Percentiles rank a stretch among this genome's conserved stretches.
These are phyloP conservation scores for Macropis europaea DNA, from an alignment of 2,888 invertebrate genomes.

Conservation along the genomic window DNA sequence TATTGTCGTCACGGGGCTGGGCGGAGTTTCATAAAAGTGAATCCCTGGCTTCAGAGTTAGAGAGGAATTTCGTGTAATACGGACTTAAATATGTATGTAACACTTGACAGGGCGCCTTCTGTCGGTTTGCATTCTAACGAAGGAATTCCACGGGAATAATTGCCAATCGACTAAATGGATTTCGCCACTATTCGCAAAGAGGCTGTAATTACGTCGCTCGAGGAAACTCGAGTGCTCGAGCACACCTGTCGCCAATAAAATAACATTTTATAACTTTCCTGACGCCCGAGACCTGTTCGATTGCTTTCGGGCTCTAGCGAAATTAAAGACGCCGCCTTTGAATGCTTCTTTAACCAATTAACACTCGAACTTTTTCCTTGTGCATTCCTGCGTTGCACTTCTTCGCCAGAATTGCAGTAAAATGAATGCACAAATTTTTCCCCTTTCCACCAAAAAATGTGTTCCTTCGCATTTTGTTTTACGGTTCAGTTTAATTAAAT, in stretches of 20 bases:
- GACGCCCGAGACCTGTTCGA: slow-evolving; percentile 18
- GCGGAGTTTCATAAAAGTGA: neutral
- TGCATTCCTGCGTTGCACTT: too few species aligned
- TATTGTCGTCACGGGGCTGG: too few species aligned
- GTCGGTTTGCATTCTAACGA: slow-evolving; percentile 37
- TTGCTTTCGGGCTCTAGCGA: neutral
- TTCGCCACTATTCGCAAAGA: slow-evolving; percentile 38
- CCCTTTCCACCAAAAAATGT: too few species aligned
- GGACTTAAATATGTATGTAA: slow-evolving; percentile 37
- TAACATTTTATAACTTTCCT: slow-evolving; percentile 45
- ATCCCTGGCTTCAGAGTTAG: neutral
- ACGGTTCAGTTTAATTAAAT: too few species aligned
- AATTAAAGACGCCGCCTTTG: neutral
- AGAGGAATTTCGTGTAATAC: slow-evolving; percentile 36
- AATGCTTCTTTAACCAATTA: slow-evolving; percentile 16
- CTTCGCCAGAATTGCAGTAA: too few species aligned
- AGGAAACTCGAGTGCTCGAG: slow-evolving; percentile 28
- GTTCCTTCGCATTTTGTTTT: too few species aligned
- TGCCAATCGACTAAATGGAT: slow-evolving; percentile 51
- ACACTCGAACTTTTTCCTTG: neutral
- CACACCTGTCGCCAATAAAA: slow-evolving; percentile 51
- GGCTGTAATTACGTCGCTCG: slow-evolving; percentile 40
- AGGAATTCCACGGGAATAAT: slow-evolving; percentile 40
- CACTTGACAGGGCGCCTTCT: slow-evolving; percentile 22
- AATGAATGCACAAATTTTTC: too few species aligned